Evolutionary conservation across 1,140 invertebrate genomes (phyloP), one percentile per base, ranked within the genome.

Genomic region (Pemphigus obesinymphae): DNA sequence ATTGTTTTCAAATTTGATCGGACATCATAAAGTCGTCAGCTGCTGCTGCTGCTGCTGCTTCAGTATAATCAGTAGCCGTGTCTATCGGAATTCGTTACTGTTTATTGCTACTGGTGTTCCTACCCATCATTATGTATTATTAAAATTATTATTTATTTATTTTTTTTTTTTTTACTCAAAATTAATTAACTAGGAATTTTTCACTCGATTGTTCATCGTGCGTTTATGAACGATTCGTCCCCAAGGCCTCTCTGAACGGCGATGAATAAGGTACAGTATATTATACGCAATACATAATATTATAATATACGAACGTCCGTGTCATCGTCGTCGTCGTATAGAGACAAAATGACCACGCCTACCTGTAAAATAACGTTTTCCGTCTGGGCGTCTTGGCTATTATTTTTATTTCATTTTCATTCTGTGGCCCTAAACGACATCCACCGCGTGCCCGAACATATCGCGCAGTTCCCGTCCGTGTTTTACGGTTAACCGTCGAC

Each of bases 311-410:
- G 10, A n/a, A n/a, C 43, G 43, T 7, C 8, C 43, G 43, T 45
- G 43, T 70, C n/a, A n/a, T n/a, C n/a, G n/a, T n/a, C n/a, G n/a
- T n/a, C n/a, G 23, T 70, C 13, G 66, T 45, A 26, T 26, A 43
- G 34, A 37, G n/a, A 78, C 50, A 58, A n/a, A 78, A 58, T 58
- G 11, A 40, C 73, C 73, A 78, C 73, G 73, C 73, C 73, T 78
- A 55, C 73, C 53, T 58, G 31, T 78, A 58, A 40, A 78, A 78
- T 78, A 40, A 78, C 31, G 31, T 78, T 55, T 58, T 76, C 31
- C 31, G 73, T 58, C 73, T 58, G 50, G 50, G 72, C 72, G 72
- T 75, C 20, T 53, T 17, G 7, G 17, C n/a, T 78, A 58, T 78
- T 40, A 76, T 73, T 73, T 20, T 70, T 66, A 11, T n/a, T 37